Conservation (phyloP, 2,797 vertebrate genomes). For the Gorsachius magnificus region DNA sequence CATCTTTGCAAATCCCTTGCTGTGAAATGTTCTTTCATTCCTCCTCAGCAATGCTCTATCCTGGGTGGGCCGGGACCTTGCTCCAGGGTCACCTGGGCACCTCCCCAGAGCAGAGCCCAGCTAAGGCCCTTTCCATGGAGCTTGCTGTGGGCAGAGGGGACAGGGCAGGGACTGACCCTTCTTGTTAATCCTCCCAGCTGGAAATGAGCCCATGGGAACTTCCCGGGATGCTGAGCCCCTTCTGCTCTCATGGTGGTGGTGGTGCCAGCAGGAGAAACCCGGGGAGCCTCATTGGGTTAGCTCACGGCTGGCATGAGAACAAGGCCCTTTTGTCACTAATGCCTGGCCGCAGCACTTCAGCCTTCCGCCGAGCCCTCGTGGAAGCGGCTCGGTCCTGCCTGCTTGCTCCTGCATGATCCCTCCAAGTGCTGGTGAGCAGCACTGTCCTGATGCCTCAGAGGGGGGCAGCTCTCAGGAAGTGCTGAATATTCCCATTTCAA, state of each 20-base stretch:
- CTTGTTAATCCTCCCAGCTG: not conserved
- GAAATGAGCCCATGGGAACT: not conserved
- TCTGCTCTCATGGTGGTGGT: not conserved
- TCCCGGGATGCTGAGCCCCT: not conserved
- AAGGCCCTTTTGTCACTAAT: not conserved
- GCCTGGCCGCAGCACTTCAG: not conserved
- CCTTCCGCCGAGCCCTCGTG: fast-evolving
- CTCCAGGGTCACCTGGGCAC: not conserved
- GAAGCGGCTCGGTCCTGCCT: not conserved
- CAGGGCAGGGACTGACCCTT: not conserved
- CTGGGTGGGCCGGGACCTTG: not conserved
- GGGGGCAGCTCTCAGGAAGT: not conserved
- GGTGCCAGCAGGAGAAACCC: not conserved
- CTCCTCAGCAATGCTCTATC: not conserved
- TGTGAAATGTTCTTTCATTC: not conserved
- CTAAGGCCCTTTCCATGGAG: not conserved
- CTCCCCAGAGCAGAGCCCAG: not conserved
- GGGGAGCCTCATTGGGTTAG: not conserved
- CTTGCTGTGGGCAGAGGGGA: not conserved
- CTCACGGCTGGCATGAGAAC: not conserved
- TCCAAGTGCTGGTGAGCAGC: not conserved
- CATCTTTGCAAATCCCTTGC: not conserved
- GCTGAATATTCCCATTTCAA: not conserved
- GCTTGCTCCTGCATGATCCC: not conserved
- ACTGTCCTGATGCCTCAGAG: not conserved